Evolutionary conservation across 2,113 vertebrate genomes (phyloP).

Genomic region (Mesitornis unicolor): DNA sequence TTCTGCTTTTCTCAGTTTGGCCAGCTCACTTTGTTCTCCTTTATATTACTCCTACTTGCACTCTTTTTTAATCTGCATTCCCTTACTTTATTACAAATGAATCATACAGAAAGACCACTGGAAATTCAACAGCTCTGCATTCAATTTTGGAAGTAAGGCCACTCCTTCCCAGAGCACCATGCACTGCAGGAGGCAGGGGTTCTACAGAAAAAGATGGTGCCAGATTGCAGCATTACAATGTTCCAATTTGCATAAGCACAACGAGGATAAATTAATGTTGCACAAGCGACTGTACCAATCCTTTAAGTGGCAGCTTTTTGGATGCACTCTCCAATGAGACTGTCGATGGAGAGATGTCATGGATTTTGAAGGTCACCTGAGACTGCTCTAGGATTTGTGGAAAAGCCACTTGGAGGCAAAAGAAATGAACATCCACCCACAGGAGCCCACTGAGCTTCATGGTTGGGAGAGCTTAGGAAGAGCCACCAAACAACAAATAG

Average conservation of each 20-base stretch:
- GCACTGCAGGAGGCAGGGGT: not conserved
- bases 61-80: not conserved
- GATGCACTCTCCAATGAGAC: not conserved
- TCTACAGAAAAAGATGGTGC: not conserved
- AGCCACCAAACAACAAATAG: not conserved
- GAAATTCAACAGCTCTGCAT: not conserved
- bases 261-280: not conserved
- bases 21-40: not conserved
- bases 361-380: not conserved
- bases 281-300: not conserved
- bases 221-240: not conserved
- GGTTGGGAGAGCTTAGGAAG: not conserved
- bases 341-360: fast-evolving
- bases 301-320: not conserved
- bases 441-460: not conserved
- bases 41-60: not conserved
- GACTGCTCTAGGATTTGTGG: not conserved
- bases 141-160: not conserved
- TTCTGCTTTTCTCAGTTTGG: not conserved
- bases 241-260: not conserved
- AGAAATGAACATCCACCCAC: not conserved
- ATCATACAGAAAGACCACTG: not conserved
- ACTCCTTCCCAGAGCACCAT: not conserved
- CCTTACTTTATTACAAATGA: not conserved
- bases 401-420: not conserved